Percentiles rank a stretch among this genome's conserved stretches.
Evolutionary conservation across 1,140 invertebrate genomes (phyloP).

Genomic region (Drepana arcuata): DNA sequence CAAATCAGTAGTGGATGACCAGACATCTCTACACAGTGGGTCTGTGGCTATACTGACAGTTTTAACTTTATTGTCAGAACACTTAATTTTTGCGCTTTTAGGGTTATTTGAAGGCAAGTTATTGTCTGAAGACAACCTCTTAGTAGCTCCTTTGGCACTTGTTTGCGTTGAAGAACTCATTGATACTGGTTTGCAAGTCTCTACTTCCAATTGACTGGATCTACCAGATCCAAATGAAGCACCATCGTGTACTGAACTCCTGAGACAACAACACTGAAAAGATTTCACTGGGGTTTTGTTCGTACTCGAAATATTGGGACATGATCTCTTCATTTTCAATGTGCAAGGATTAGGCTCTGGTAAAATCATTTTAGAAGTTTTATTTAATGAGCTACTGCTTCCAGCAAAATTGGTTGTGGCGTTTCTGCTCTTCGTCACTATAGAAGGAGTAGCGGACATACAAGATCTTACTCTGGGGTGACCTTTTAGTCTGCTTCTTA

Average conservation of each 20-base stretch:
- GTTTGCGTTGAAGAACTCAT: background rate
- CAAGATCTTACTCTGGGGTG: conserved; percentile 4
- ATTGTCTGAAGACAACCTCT: too few species aligned
- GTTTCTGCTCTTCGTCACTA: background rate
- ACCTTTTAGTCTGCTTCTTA: background rate
- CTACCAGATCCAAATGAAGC: too few species aligned
- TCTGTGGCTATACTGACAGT: background rate
- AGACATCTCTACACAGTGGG: conserved; percentile 2
- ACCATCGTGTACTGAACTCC: too few species aligned
- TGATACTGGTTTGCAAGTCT: background rate
- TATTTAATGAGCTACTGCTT: background rate
- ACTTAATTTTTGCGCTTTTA: too few species aligned
- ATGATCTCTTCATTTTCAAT: too few species aligned
- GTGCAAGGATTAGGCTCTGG: too few species aligned
- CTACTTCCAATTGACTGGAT: too few species aligned
- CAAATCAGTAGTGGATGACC: conserved; percentile 5
- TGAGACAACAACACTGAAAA: too few species aligned
- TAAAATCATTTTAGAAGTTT: background rate
- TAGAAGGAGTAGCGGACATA: conserved; percentile 1
- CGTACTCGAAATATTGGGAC: too few species aligned
- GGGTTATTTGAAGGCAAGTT: too few species aligned
- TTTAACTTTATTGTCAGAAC: background rate
- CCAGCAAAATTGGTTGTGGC: background rate
- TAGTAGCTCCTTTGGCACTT: too few species aligned
- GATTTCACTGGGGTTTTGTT: too few species aligned